A percentile compares a stretch with the other conserved stretches of the same genome.
phyloP scores from a whole-genome alignment of 92 coral and sea anemone genomes.

The Porites lobata region DNA sequence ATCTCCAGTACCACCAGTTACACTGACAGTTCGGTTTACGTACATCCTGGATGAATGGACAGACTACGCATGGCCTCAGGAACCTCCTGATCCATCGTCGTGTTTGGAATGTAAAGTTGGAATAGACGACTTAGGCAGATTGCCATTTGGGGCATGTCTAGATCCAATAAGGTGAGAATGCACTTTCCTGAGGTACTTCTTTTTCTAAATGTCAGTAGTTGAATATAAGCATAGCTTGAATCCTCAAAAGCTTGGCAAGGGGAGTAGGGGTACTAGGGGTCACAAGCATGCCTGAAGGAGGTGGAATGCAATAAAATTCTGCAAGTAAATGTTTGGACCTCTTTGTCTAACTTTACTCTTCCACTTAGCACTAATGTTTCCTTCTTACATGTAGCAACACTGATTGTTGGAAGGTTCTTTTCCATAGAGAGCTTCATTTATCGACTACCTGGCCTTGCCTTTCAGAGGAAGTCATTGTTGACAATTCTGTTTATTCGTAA shows the following conservation, averaged over 20 bases:
- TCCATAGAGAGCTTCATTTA: conserved; percentile 86
- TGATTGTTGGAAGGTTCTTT: neutral
- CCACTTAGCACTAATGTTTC: no score
- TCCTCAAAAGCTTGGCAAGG: no score
- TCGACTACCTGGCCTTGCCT: conserved; percentile 99
- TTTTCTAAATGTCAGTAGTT: neutral
- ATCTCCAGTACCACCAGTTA: conserved; percentile 87
- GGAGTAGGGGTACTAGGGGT: no score
- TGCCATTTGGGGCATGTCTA: conserved; percentile 96
- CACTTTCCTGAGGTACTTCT: neutral
- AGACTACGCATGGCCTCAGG: conserved; percentile 97
- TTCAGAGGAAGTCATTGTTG: conserved; percentile 97
- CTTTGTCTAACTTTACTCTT: no score
- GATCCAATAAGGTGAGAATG: conserved; percentile 91
- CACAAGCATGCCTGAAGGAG: no score
- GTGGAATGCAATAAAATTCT: no score
- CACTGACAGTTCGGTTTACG: conserved; percentile 92
- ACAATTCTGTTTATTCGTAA: conserved; percentile 99
- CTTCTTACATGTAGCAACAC: no score
- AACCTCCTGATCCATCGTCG: conserved; percentile 88
- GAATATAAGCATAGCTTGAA: neutral
- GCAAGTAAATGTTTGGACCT: no score
- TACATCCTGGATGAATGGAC: conserved; percentile 96
- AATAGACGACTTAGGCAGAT: conserved; percentile 69
- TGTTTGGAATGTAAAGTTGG: conserved; percentile 85